Evolutionary conservation across 2,888 invertebrate genomes (phyloP).

Genomic region (Leucania comma): DNA sequence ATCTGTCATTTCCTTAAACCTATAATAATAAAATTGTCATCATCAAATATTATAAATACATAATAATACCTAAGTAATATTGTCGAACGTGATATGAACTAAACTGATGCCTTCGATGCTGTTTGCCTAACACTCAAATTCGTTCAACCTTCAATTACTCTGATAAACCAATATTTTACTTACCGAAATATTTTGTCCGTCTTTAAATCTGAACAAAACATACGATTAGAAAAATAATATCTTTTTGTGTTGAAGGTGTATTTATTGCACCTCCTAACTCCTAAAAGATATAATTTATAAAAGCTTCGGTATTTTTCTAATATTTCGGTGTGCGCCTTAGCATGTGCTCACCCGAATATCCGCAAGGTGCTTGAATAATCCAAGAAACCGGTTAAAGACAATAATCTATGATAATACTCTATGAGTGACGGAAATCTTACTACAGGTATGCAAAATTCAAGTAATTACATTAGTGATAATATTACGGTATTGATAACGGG

Average conservation of each 20-base stretch:
- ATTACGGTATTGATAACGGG: constrained; percentile 5
- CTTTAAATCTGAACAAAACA: constrained; percentile 7
- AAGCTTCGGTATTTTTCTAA: neutral
- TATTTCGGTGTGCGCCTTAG: constrained; percentile 1
- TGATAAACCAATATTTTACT: constrained; percentile 12
- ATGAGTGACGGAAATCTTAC: constrained; percentile 32
- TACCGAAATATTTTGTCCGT: neutral
- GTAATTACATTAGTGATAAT: constrained; percentile 8
- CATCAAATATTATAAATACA: too few relatives aligned
- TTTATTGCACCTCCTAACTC: neutral
- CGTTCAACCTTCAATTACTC: constrained; percentile 24
- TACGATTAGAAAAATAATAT: constrained; percentile 1
- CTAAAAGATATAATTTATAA: too few relatives aligned
- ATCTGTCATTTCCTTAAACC: neutral
- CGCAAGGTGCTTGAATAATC: constrained; percentile 58
- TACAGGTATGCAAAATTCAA: constrained; percentile 47
- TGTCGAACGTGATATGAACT: neutral
- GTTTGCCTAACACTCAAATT: constrained; percentile 17
- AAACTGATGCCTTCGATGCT: neutral
- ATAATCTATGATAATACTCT: constrained; percentile 35
- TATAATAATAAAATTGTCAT: neutral
- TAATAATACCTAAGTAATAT: neutral
- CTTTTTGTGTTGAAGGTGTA: neutral
- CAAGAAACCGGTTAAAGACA: constrained; percentile 48
- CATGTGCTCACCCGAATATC: constrained; percentile 38